Percentiles rank a stretch among this genome's conserved stretches.
phyloP scores from a whole-genome alignment of 2,113 vertebrate genomes.

The Osmerus mordax region DNA sequence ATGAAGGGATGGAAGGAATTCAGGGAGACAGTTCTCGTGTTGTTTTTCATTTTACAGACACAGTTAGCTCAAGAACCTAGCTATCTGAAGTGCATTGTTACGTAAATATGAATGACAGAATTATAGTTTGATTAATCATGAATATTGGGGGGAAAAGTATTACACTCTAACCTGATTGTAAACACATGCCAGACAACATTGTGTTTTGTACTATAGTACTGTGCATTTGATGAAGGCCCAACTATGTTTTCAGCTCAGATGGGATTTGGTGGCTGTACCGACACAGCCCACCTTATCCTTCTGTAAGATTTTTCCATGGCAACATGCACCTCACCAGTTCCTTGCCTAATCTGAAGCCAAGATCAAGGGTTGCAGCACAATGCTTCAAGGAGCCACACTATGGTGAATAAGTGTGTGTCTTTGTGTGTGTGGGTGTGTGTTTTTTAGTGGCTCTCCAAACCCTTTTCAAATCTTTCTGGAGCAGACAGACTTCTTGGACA shows the following conservation, averaged over 20 bases:
- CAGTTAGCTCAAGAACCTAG: too few species aligned
- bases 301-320: conserved; percentile 46
- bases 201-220: too few species aligned
- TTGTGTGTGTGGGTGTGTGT: neutral
- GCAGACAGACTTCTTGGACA: neutral
- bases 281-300: conserved; percentile 33
- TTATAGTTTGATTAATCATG: too few species aligned
- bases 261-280: conserved; percentile 26
- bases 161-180: too few species aligned
- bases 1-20: neutral
- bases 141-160: too few species aligned
- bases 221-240: neutral
- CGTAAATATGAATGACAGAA: too few species aligned
- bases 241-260: neutral
- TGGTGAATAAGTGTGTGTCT: neutral
- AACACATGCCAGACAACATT: too few species aligned
- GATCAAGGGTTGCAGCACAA: conserved; percentile 6
- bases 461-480: neutral
- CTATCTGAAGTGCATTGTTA: too few species aligned
- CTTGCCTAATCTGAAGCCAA: conserved; percentile 47
- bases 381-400: neutral
- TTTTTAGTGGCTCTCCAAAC: conserved; percentile 6
- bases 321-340: conserved; percentile 44
- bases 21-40: neutral
- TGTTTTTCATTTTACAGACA: too few species aligned